Evolutionary conservation across 2,113 vertebrate genomes (phyloP).

Genomic region (Mohoua ochrocephala): DNA sequence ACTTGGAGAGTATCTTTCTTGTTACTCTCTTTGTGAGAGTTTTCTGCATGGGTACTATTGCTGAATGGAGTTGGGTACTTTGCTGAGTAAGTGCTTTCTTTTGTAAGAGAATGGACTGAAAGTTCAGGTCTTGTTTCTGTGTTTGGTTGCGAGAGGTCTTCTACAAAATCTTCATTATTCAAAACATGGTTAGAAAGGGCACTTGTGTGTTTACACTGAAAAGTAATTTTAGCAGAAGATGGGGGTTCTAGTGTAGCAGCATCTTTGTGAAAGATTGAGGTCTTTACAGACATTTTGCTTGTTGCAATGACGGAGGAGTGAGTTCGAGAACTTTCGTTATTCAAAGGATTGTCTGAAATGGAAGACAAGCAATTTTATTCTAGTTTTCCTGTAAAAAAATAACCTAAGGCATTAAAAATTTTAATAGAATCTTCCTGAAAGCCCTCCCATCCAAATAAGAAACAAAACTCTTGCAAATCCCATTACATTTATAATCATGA

Average conservation of each 20-base stretch:
- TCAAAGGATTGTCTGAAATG: conserved; percentile 88
- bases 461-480: neutral
- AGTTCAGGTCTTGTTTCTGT: conserved; percentile 81
- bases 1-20: conserved; percentile 78
- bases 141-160: conserved; percentile 84
- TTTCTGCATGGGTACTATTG: conserved; percentile 77
- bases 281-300: conserved; percentile 87
- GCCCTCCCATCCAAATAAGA: neutral
- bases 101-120: conserved; percentile 82
- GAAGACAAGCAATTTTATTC: conserved; percentile 40
- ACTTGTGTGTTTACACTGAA: conserved; percentile 90
- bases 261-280: conserved; percentile 87
- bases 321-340: conserved; percentile 88
- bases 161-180: conserved; percentile 82
- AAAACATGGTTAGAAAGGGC: conserved; percentile 83
- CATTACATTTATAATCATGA: neutral
- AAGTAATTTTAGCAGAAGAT: conserved; percentile 86
- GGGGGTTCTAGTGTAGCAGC: conserved; percentile 84
- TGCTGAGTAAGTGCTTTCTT: conserved; percentile 86
- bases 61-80: conserved; percentile 86
- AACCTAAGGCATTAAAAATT: neutral
- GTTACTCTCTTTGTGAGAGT: conserved; percentile 76
- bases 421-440: neutral
- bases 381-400: neutral
- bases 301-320: conserved; percentile 88